Conservation (phyloP, 2,113 vertebrate species). For the Microcebus tavaratra region DNA sequence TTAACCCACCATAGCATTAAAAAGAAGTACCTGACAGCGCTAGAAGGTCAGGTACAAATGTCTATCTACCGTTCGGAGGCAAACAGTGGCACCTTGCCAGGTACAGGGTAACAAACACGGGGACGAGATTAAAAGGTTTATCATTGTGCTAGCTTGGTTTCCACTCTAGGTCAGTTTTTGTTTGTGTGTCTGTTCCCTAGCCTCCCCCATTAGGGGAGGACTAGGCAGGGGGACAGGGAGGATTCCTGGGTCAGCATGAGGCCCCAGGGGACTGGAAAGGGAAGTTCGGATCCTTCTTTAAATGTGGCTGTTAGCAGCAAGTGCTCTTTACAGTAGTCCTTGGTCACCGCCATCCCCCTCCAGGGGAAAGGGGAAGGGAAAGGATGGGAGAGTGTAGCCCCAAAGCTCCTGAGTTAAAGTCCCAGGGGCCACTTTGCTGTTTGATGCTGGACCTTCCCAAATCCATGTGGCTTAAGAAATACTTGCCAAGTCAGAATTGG, state of each 20-base stretch:
- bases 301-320: neutral
- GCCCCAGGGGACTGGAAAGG: neutral
- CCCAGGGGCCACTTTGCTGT: neutral
- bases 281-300: neutral
- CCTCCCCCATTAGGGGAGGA: neutral
- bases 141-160: neutral
- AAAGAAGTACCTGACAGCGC: slow-evolving; percentile 54
- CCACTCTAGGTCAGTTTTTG: neutral
- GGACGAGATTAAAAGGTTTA: slow-evolving; percentile 44
- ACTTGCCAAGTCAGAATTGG: neutral
- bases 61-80: slow-evolving; percentile 57
- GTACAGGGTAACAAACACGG: neutral
- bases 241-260: neutral
- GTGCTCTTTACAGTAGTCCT: neutral
- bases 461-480: neutral
- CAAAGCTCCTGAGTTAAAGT: neutral
- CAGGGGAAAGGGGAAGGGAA: neutral
- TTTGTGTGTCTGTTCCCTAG: neutral
- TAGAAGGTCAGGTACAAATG: slow-evolving; percentile 42
- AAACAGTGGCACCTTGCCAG: slow-evolving; percentile 63
- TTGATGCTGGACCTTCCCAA: neutral
- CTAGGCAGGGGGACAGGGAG: neutral
- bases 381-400: neutral
- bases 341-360: neutral
- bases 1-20: neutral